These are phyloP conservation scores for Apaloderma vittatum DNA, from an alignment of 2,113 vertebrate genomes.

Conservation along the genomic window DNA sequence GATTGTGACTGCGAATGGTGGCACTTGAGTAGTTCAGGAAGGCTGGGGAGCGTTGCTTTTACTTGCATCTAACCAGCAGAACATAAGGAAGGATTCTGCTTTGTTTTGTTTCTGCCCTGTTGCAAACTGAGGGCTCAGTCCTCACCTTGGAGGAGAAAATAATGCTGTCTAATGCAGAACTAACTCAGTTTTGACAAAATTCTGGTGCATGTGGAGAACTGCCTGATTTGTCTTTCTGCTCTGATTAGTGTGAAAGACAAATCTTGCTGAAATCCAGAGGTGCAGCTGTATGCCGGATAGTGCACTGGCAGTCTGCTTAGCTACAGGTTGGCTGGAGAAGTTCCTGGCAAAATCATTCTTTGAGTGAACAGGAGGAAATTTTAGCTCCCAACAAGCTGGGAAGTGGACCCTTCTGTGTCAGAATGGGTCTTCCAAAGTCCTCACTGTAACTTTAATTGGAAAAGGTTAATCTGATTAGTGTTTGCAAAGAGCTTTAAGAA, in stretches of 20 bases:
- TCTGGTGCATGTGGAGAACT: background rate
- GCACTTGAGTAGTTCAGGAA: background rate
- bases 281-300: background rate
- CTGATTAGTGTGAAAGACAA: background rate
- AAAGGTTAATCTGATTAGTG: constrained; percentile 26
- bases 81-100: background rate
- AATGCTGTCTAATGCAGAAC: background rate
- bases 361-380: background rate
- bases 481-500: constrained; percentile 31
- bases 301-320: background rate
- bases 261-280: background rate
- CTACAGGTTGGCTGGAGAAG: background rate
- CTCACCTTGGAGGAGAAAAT: background rate
- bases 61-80: background rate
- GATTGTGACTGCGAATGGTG: background rate
- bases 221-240: background rate
- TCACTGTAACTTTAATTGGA: background rate
- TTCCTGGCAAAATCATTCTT: background rate
- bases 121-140: background rate
- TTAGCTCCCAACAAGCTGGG: background rate
- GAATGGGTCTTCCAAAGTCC: background rate
- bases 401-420: background rate
- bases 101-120: background rate
- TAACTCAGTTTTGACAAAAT: background rate
- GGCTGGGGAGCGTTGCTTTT: background rate